Evolutionary conservation across 2,113 vertebrate genomes (phyloP).

Genomic region (Megaceryle maxima): DNA sequence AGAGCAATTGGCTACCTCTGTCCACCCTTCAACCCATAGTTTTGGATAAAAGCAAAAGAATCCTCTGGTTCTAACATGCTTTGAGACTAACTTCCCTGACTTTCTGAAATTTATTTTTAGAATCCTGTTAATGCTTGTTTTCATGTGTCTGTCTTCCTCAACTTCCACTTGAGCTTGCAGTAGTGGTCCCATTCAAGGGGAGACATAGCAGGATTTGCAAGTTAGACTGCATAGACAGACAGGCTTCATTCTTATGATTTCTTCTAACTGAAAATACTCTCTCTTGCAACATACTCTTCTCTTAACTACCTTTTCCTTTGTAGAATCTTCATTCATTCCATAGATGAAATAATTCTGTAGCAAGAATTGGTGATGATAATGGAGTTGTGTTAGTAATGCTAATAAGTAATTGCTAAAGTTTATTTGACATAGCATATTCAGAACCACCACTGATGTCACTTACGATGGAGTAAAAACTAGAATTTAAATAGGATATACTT

Average conservation of each 20-base stretch:
- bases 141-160: not conserved
- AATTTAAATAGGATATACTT: not conserved
- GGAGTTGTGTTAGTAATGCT: not conserved
- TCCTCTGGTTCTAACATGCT: not conserved
- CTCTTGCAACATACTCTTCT: not conserved
- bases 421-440: not conserved
- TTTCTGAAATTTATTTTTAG: not conserved
- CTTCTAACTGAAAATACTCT: not conserved
- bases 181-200: not conserved
- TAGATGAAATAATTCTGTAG: not conserved
- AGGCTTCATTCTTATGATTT: not conserved
- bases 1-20: not conserved
- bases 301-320: not conserved
- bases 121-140: not conserved
- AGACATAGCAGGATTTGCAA: not conserved
- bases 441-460: not conserved
- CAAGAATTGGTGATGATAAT: not conserved
- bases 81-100: not conserved
- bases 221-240: not conserved
- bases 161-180: not conserved
- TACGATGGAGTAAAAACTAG: not conserved
- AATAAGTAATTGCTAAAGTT: not conserved
- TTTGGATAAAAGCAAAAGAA: not conserved
- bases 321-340: not conserved
- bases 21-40: not conserved